Evolutionary conservation across 2,888 invertebrate species (phyloP).

Genomic region (Chydorus sphaericus): DNA sequence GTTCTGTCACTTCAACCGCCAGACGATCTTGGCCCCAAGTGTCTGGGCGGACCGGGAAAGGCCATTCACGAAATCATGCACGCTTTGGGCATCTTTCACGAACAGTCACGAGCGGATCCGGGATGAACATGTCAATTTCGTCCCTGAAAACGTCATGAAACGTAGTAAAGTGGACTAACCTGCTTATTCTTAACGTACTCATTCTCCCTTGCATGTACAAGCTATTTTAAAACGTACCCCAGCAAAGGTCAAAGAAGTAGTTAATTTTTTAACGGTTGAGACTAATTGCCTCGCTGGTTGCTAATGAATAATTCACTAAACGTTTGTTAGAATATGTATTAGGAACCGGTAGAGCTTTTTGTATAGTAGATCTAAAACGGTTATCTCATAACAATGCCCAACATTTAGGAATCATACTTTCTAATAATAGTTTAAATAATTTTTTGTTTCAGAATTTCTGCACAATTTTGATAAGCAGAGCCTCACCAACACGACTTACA

Average conservation of each 20-base stretch:
- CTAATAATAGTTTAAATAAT: neutral
- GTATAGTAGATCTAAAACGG: no score
- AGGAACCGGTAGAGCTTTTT: neutral
- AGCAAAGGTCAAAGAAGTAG: no score
- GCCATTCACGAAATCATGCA: slow-evolving; percentile 71
- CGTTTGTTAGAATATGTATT: neutral
- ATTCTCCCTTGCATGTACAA: no score
- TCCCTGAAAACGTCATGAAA: slow-evolving; percentile 48
- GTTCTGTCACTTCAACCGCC: slow-evolving; percentile 51
- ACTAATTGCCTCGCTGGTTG: no score
- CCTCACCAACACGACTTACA: slow-evolving; percentile 44
- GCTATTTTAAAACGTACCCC: no score
- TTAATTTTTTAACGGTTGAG: no score
- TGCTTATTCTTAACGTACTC: neutral
- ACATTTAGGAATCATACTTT: neutral
- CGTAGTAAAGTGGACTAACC: slow-evolving; percentile 29
- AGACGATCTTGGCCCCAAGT: slow-evolving; percentile 43
- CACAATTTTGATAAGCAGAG: slow-evolving; percentile 50
- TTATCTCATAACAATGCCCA: no score
- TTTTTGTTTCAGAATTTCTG: slow-evolving; percentile 35
- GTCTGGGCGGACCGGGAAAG: slow-evolving; percentile 49
- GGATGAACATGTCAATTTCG: slow-evolving; percentile 50
- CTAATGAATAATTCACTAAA: no score
- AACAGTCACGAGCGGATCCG: slow-evolving; percentile 61
- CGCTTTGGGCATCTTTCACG: slow-evolving; percentile 65